These are phyloP conservation scores for Hemistola chrysoprasaria DNA, from an alignment of 2,888 invertebrate genomes.

Conservation along the genomic window DNA sequence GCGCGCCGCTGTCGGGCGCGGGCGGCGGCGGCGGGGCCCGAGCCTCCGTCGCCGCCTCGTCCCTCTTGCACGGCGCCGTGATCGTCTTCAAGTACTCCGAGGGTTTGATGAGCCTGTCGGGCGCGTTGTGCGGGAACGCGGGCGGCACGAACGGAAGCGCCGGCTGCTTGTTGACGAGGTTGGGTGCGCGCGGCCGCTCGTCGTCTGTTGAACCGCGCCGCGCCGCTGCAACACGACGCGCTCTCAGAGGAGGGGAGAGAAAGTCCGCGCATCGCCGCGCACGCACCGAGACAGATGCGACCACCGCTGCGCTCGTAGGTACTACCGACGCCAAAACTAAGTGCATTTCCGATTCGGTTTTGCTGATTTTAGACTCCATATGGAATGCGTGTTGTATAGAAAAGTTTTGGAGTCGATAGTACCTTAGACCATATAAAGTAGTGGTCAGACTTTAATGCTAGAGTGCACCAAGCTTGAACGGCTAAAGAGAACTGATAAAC, in stretches of 20 bases:
- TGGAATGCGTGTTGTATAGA: too few relatives aligned
- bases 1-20: conserved; percentile 55
- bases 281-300: conserved; percentile 44
- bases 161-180: conserved; percentile 92
- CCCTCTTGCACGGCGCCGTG: conserved; percentile 83
- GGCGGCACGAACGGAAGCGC: conserved; percentile 95
- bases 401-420: too few relatives aligned
- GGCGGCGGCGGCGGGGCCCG: conserved; percentile 81
- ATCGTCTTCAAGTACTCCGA: conserved; percentile 95
- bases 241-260: conserved; percentile 57
- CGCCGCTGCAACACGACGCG: conserved; percentile 65
- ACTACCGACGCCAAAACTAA: conserved; percentile 2
- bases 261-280: conserved; percentile 66
- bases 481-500: too few relatives aligned
- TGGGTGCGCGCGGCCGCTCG: conserved; percentile 79
- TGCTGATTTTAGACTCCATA: too few relatives aligned
- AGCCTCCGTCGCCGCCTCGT: conserved; percentile 83
- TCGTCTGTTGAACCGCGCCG: conserved; percentile 77
- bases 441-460: too few relatives aligned
- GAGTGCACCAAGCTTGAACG: too few relatives aligned
- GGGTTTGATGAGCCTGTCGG: conserved; percentile 94
- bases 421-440: too few relatives aligned
- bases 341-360: neutral
- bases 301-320: conserved; percentile 17
- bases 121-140: conserved; percentile 91